These are phyloP conservation scores for Percopsis omiscomaycus DNA, from an alignment of 2,797 vertebrate species.

Conservation along the genomic window DNA sequence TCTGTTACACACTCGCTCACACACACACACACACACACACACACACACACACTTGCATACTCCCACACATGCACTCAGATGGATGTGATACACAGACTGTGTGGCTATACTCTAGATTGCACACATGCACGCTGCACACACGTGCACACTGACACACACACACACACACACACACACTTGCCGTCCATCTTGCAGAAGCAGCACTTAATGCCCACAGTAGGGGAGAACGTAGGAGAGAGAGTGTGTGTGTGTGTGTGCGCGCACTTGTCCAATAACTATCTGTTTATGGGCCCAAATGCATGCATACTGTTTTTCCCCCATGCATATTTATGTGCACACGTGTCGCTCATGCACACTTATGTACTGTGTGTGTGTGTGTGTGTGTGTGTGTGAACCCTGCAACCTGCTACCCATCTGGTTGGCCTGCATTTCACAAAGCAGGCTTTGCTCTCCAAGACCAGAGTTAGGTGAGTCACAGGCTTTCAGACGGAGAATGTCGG, in stretches of 20 bases:
- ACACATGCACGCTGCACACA: slow-evolving; percentile 1
- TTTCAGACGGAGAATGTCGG: no score
- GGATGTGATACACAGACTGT: no score
- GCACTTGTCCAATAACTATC: not conserved
- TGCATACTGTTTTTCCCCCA: not conserved
- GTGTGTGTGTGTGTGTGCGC: not conserved
- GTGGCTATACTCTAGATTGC: not conserved
- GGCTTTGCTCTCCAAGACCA: not conserved
- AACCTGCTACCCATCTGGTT: no score
- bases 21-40: not conserved
- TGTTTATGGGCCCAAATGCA: not conserved
- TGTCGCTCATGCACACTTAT: not conserved
- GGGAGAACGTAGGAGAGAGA: not conserved
- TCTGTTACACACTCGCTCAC: no score
- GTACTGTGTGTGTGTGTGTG: not conserved
- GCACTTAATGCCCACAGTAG: not conserved
- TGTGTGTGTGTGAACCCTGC: not conserved
- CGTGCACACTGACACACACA: not conserved
- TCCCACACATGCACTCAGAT: not conserved
- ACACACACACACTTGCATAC: not conserved
- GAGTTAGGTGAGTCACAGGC: no score
- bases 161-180: not conserved
- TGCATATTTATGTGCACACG: not conserved
- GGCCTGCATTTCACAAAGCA: not conserved
- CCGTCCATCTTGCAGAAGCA: not conserved